Evolutionary conservation across 1,140 invertebrate species (phyloP), one percentile per base, ranked within the genome.

Genomic region (Drosophila asahinai): DNA sequence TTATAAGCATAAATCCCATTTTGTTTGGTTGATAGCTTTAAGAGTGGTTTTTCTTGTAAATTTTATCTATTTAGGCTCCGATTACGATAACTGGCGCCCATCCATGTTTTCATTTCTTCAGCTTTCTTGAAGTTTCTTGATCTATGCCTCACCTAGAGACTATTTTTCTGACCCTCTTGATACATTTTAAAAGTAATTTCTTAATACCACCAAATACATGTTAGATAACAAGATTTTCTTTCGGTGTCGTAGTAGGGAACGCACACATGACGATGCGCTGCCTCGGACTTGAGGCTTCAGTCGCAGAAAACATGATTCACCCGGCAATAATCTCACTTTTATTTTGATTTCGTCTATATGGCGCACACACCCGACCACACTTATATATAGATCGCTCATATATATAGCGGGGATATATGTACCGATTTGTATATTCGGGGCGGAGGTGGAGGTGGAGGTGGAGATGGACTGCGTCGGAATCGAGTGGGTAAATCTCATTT

Each of bases 251-350:
- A 5, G 1, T 40, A 8, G 45, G 38, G 25, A 49, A 66, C 61
- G 74, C 66, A 63, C 73, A 77, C 66, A 81, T 79, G 82, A 86
- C 66, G 83, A 80, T 83, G 81, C 70, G 59, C 58, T 64, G 63
- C 57, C 67, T 51, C 57, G 30, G 55, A 40, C 38, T 60, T 38
- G 64, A 70, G 62, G 62, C 66, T 43, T 17, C 60, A 51, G 62
- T 54, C 61, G 42, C 70, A 30, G 33, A 25, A 36, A 55, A 77
- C 59, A 57, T 91, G 87, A 91, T 78, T 91, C 87, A 91, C 79
- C 66, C 86, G 70, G 82, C 79, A 90, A 90, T 84, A 90, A 90
- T 91, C 81, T 91, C 76, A 84, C 87, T 91, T 91, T 91, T 87
- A 83, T 91, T 91, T 87, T 83, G 83, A 87, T 86, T 90, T 90